These are phyloP conservation scores for Otolemur crassicaudatus DNA, from an alignment of 2,797 vertebrate genomes.

Conservation along the genomic window DNA sequence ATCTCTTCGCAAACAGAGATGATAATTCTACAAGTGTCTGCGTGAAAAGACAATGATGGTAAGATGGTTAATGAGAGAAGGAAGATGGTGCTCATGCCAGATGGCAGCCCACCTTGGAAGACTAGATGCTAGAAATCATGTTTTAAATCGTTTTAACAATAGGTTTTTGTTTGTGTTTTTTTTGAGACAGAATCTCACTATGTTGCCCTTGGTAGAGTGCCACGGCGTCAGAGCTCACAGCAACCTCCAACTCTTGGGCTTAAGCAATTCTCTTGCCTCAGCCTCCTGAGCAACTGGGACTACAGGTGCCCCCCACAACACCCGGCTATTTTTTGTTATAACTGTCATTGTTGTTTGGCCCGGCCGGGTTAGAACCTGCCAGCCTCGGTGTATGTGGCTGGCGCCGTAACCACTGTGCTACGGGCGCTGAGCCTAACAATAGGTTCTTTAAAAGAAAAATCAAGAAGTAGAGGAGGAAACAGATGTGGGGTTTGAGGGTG, in stretches of 20 bases:
- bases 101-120: not conserved
- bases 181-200: no score
- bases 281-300: no score
- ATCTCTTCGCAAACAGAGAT: not conserved
- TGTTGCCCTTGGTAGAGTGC: no score
- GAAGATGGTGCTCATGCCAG: not conserved
- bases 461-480: not conserved
- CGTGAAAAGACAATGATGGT: not conserved
- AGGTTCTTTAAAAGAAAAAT: not conserved
- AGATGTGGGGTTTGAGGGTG: not conserved
- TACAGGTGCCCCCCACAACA: no score
- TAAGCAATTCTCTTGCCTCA: no score
- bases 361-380: no score
- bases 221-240: no score
- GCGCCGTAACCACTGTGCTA: no score
- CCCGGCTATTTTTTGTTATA: no score
- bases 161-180: not conserved
- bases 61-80: not conserved
- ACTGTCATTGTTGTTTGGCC: no score
- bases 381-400: no score
- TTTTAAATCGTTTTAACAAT: not conserved
- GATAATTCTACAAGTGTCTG: not conserved
- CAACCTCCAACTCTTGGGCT: no score
- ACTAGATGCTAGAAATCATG: not conserved
- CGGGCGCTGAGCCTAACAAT: not conserved